A percentile compares a stretch with the other conserved stretches of the same genome.
Evolutionary conservation across 1,140 invertebrate species (phyloP).

Genomic region (Orchesella cincta): DNA sequence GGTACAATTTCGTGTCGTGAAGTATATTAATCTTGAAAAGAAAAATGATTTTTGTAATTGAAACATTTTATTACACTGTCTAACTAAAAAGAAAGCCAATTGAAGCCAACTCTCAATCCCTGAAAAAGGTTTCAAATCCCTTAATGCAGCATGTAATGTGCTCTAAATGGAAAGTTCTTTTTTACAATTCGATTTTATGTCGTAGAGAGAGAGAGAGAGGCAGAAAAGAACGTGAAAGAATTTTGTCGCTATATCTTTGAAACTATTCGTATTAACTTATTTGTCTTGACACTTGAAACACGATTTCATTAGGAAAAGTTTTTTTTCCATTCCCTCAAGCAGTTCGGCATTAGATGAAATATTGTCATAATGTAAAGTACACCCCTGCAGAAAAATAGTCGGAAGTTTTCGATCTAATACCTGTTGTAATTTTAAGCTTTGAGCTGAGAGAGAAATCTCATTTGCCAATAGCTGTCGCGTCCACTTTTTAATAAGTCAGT

Average conservation of each 20-base stretch:
- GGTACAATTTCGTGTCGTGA: not conserved
- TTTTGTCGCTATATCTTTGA: not conserved
- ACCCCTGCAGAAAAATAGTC: too few relatives aligned
- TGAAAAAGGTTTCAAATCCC: not conserved
- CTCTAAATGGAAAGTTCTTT: not conserved
- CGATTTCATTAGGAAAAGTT: slow-evolving; percentile 12
- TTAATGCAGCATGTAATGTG: not conserved
- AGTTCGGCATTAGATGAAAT: too few relatives aligned
- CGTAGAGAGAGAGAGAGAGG: not conserved
- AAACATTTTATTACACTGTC: slow-evolving; percentile 24
- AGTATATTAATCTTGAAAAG: slow-evolving; percentile 12
- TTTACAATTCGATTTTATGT: not conserved
- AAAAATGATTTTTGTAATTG: not conserved
- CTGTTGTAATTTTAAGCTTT: too few relatives aligned
- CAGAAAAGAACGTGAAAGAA: not conserved
- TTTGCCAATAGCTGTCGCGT: too few relatives aligned
- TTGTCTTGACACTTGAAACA: not conserved
- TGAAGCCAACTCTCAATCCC: not conserved
- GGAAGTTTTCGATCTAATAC: too few relatives aligned
- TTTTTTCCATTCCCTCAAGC: not conserved
- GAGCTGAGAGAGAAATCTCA: too few relatives aligned
- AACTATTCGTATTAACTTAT: not conserved
- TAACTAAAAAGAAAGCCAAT: not conserved
- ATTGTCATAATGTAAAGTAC: not conserved
- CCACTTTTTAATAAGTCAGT: too few relatives aligned